Percentiles rank a stretch among this genome's conserved stretches.
Conservation (phyloP, 1,140 invertebrate species). For the Drosophila orosa region DNA sequence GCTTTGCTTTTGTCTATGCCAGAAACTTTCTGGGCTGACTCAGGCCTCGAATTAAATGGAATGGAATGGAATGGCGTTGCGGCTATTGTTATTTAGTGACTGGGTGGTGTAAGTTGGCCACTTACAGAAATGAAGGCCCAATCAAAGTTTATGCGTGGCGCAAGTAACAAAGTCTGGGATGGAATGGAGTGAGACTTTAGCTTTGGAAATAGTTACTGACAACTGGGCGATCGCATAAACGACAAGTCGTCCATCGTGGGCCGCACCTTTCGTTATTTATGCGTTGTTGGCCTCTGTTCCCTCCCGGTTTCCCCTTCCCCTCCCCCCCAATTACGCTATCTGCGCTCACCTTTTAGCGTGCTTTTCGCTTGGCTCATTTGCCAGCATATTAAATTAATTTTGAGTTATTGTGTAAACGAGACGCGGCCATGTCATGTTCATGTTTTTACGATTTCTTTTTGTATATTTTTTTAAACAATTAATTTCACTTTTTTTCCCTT, state of each 20-base stretch:
- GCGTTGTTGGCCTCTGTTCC: constrained; percentile 26
- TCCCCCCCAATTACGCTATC: constrained; percentile 19
- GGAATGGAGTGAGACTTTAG: background rate
- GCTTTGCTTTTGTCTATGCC: constrained; percentile 12
- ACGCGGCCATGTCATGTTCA: constrained; percentile 72
- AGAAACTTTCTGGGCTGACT: constrained; percentile 10
- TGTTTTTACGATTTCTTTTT: constrained; percentile 47
- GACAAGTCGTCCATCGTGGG: constrained; percentile 26
- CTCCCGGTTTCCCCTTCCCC: background rate
- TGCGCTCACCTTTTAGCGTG: constrained; percentile 72
- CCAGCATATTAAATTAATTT: constrained; percentile 81
- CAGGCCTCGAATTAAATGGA: constrained; percentile 20
- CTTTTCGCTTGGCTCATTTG: constrained; percentile 71
- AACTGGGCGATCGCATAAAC: constrained; percentile 40
- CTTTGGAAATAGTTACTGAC: constrained; percentile 13
- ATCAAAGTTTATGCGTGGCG: constrained; percentile 33
- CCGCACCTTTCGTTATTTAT: constrained; percentile 42
- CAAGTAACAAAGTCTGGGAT: constrained; percentile 14
- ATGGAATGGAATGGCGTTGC: constrained; percentile 28
- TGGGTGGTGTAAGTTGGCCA: constrained; percentile 3
- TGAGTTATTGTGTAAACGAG: constrained; percentile 80
- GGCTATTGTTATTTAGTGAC: constrained; percentile 23
- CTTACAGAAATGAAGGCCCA: constrained; percentile 22
- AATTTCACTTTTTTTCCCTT: constrained; percentile 76
- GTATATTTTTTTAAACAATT: constrained; percentile 63